Percentiles rank a stretch among this genome's conserved stretches.
phyloP scores from a whole-genome alignment of 1,140 invertebrate genomes.

The Polyergus mexicanus region DNA sequence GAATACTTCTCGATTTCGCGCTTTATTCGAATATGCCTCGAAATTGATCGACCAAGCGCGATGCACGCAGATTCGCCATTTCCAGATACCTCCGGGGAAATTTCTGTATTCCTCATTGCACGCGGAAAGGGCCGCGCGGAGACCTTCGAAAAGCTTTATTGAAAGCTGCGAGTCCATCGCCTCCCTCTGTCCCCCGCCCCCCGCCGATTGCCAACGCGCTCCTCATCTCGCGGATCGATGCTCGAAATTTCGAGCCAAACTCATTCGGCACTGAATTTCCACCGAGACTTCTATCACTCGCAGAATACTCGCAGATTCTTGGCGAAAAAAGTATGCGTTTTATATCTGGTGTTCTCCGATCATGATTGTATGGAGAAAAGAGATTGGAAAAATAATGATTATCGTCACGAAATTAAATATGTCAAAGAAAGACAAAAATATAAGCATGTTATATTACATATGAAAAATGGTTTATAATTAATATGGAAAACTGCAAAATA shows the following conservation, averaged over 20 bases:
- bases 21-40: slow-evolving; percentile 56
- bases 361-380: neutral
- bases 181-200: neutral
- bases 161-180: slow-evolving; percentile 55
- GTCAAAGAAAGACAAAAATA: neutral
- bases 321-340: neutral
- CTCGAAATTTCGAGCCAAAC: slow-evolving; percentile 52
- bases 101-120: slow-evolving; percentile 67
- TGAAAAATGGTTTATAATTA: neutral
- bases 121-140: neutral
- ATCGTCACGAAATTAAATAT: neutral
- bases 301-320: neutral
- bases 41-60: slow-evolving; percentile 49
- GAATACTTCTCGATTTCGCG: slow-evolving; percentile 38
- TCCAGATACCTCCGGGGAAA: slow-evolving; percentile 70
- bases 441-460: neutral
- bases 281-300: neutral
- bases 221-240: slow-evolving; percentile 45
- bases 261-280: slow-evolving; percentile 20
- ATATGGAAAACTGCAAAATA: neutral
- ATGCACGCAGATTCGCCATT: slow-evolving; percentile 36
- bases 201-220: slow-evolving; percentile 12
- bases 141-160: slow-evolving; percentile 47
- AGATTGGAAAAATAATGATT: neutral
- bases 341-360: neutral